Percentiles rank a stretch among this genome's conserved stretches.
Conservation (phyloP, 2,113 vertebrate genomes). For the Oceanites oceanicus region DNA sequence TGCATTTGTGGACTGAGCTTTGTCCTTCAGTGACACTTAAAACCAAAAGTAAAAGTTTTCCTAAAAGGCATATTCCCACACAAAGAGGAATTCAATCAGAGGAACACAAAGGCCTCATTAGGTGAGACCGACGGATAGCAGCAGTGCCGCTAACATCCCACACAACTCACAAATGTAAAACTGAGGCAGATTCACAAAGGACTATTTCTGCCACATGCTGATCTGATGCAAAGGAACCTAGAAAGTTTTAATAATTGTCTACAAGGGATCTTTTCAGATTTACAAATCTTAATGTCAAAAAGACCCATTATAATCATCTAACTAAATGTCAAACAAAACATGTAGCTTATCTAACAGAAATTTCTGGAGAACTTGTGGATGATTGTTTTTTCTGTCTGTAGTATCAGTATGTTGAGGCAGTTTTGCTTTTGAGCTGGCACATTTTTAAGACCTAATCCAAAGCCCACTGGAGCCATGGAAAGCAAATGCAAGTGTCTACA, state of each 20-base stretch:
- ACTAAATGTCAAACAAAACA: rapidly evolving
- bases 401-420: background rate
- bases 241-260: background rate
- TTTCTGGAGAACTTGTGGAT: background rate
- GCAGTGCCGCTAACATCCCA: background rate
- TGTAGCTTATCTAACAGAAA: background rate
- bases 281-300: background rate
- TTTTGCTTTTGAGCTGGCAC: background rate
- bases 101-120: background rate
- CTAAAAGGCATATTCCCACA: background rate
- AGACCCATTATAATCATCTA: background rate
- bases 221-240: background rate
- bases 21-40: background rate
- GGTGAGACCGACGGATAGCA: background rate
- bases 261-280: background rate
- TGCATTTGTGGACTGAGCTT: background rate
- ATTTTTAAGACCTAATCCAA: background rate
- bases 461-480: background rate
- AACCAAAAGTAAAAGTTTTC: background rate
- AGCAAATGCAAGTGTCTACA: background rate
- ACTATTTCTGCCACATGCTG: background rate
- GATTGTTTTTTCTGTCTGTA: background rate
- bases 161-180: background rate
- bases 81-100: background rate
- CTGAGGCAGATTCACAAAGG: background rate